phyloP scores from a whole-genome alignment of 2,888 invertebrate genomes.

The Morinoia aosen region DNA sequence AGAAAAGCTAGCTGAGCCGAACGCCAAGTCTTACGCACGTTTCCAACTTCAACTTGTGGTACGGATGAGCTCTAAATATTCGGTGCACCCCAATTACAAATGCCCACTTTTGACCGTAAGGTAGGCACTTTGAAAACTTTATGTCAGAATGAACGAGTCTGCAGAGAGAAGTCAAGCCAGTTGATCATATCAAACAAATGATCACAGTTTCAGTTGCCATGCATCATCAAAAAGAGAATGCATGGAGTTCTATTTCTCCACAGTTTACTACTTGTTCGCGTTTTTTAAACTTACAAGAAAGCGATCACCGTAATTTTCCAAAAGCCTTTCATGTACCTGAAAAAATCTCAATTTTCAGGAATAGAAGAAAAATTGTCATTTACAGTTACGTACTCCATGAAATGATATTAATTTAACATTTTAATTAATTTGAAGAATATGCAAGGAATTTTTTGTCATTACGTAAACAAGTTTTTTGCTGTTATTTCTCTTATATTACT shows the following conservation, averaged over 20 bases:
- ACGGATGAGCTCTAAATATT: background rate
- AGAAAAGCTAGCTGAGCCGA: background rate
- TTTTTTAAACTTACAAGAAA: too few relatives aligned
- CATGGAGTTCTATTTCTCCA: too few relatives aligned
- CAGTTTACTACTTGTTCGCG: too few relatives aligned
- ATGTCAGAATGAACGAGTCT: background rate
- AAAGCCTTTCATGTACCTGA: too few relatives aligned
- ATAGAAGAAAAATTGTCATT: too few relatives aligned
- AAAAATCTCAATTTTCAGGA: too few relatives aligned
- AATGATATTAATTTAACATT: too few relatives aligned
- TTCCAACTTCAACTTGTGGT: background rate
- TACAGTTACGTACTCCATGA: too few relatives aligned
- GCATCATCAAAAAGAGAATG: too few relatives aligned
- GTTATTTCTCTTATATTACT: background rate
- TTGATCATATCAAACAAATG: too few relatives aligned
- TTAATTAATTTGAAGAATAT: background rate
- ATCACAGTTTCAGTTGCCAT: too few relatives aligned
- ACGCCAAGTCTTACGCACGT: background rate
- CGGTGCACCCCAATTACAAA: background rate
- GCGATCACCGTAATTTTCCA: too few relatives aligned
- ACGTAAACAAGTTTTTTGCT: background rate
- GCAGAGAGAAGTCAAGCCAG: background rate
- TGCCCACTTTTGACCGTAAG: background rate
- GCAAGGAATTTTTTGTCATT: background rate
- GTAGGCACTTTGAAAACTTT: background rate